phyloP scores from a whole-genome alignment of 2,113 vertebrate species.

The Chlorodrepanis virens region DNA sequence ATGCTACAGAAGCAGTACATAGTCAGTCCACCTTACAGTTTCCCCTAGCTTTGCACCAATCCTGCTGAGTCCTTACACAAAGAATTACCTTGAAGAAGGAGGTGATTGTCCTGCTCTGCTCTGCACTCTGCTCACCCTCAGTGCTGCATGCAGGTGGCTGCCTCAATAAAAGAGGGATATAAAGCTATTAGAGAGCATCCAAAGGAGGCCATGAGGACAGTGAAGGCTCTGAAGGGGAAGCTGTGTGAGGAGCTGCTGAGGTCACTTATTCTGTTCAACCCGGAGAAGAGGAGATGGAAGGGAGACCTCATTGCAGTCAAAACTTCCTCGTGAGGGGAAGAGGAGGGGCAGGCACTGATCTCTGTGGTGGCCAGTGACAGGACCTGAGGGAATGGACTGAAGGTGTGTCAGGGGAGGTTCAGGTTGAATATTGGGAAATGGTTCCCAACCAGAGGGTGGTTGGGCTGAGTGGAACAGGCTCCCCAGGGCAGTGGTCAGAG shows the following conservation, averaged over 20 bases:
- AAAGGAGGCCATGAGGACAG: not conserved
- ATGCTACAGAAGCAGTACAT: not conserved
- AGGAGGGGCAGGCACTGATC: not conserved
- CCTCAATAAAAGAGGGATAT: not conserved
- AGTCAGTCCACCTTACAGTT: not conserved
- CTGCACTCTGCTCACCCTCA: not conserved
- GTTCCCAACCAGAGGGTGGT: not conserved
- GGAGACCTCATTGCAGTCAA: fast-evolving
- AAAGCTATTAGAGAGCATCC: not conserved
- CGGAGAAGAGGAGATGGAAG: not conserved
- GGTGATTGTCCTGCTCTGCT: not conserved
- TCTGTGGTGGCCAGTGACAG: too few species aligned
- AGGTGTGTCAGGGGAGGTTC: not conserved
- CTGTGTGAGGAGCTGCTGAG: not conserved
- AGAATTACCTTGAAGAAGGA: not conserved
- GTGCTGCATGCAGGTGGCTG: not conserved
- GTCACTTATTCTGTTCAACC: not conserved
- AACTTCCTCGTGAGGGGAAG: fast-evolving
- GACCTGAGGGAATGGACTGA: not conserved
- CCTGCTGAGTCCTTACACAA: not conserved
- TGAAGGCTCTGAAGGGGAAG: not conserved
- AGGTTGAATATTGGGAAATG: not conserved
- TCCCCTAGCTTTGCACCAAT: not conserved
- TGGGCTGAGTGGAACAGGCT: not conserved
- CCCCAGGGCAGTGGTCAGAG: not conserved